Conservation (phyloP, 2,113 vertebrate species). For the Mirounga angustirostris region DNA sequence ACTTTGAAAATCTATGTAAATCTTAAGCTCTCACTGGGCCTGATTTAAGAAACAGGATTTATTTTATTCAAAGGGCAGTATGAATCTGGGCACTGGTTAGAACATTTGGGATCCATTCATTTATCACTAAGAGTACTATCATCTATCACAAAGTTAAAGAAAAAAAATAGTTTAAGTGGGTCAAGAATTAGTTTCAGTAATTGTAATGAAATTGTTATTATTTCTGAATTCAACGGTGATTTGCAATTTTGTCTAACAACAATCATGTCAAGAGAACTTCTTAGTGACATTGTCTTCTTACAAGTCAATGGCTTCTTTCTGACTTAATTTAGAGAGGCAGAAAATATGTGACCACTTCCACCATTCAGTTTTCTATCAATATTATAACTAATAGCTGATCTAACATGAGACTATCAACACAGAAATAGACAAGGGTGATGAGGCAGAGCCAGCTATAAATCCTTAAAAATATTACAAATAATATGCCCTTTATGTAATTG, state of each 20-base stretch:
- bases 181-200: slow-evolving; percentile 75
- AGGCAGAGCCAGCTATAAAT: slow-evolving; percentile 68
- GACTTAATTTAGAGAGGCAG: slow-evolving; percentile 72
- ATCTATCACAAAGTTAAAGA: slow-evolving; percentile 70
- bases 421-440: slow-evolving; percentile 69
- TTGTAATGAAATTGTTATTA: slow-evolving; percentile 58
- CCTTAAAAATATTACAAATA: slow-evolving; percentile 68
- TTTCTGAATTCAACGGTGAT: slow-evolving; percentile 72
- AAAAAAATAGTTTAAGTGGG: slow-evolving; percentile 23
- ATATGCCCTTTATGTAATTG: slow-evolving; percentile 55
- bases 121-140: slow-evolving; percentile 58
- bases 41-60: slow-evolving; percentile 28
- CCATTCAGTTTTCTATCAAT: slow-evolving; percentile 60
- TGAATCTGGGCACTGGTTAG: slow-evolving; percentile 5
- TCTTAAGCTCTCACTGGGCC: background rate
- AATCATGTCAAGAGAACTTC: slow-evolving; percentile 75
- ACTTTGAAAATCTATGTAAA: slow-evolving; percentile 30
- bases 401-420: slow-evolving; percentile 70
- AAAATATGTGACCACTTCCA: slow-evolving; percentile 62
- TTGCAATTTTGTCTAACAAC: slow-evolving; percentile 73
- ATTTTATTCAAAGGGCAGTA: background rate
- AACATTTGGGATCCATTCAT: slow-evolving; percentile 4
- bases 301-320: slow-evolving; percentile 75
- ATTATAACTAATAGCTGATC: slow-evolving; percentile 66
- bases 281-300: slow-evolving; percentile 74